phyloP scores from a whole-genome alignment of 2,888 invertebrate species.

The Zygothrica quintamaculata region DNA sequence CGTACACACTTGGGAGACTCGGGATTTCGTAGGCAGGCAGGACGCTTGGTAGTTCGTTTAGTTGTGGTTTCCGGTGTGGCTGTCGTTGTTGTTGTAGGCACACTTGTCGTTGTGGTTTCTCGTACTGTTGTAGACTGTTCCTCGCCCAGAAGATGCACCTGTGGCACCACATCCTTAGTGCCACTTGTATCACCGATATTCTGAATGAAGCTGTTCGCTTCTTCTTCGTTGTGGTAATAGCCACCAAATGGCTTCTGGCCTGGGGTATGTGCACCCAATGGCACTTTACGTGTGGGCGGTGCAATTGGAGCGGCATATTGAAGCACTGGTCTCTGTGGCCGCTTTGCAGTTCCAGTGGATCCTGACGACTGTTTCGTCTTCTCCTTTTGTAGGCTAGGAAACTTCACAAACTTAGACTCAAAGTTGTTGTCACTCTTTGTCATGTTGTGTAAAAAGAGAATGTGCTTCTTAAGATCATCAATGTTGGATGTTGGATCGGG shows the following conservation, averaged over 20 bases:
- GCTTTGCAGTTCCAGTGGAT: conserved; percentile 47
- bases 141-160: conserved; percentile 83
- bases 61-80: conserved; percentile 56
- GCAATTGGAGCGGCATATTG: conserved; percentile 81
- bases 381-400: conserved; percentile 83
- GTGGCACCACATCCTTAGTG: conserved; percentile 78
- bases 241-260: conserved; percentile 70
- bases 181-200: conserved; percentile 38
- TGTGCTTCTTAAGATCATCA: conserved; percentile 84
- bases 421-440: conserved; percentile 84
- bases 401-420: conserved; percentile 84
- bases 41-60: conserved; percentile 80
- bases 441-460: conserved; percentile 84
- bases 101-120: conserved; percentile 30
- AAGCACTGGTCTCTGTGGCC: conserved; percentile 73
- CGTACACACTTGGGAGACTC: conserved; percentile 82
- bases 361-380: conserved; percentile 51
- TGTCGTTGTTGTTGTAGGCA: conserved; percentile 47
- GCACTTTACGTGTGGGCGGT: conserved; percentile 77
- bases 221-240: conserved; percentile 78
- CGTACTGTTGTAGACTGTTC: conserved; percentile 45
- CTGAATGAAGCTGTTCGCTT: conserved; percentile 67
- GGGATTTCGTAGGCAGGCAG: conserved; percentile 81
- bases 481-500: conserved; percentile 81
- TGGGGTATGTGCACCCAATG: conserved; percentile 57